These are phyloP conservation scores for Eurystomus glaucurus DNA, from an alignment of 2,797 vertebrate species.

Conservation along the genomic window DNA sequence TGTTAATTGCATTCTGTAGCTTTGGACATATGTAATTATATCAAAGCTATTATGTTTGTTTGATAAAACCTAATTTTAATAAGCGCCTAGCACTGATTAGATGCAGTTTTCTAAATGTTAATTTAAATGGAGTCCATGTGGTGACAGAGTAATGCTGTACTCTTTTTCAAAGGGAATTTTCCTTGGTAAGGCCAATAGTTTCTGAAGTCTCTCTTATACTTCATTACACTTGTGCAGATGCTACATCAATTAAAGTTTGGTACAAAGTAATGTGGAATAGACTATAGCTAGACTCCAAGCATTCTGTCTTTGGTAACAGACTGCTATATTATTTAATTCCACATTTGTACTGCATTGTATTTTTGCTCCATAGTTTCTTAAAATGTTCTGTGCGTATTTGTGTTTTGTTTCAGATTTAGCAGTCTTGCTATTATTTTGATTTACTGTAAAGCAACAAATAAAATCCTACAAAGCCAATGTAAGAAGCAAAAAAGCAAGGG, in stretches of 20 bases:
- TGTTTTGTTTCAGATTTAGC: neutral
- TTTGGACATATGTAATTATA: neutral
- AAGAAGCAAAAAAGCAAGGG: neutral
- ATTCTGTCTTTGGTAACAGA: neutral
- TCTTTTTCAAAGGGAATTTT: neutral
- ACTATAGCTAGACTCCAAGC: neutral
- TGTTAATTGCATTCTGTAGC: neutral
- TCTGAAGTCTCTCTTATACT: neutral
- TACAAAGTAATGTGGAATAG: neutral
- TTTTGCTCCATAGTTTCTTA: neutral
- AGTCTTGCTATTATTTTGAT: neutral
- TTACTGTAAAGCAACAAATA: neutral
- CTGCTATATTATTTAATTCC: neutral
- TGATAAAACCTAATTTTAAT: slow-evolving; percentile 11
- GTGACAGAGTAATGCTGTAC: neutral
- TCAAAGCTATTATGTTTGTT: slow-evolving; percentile 11
- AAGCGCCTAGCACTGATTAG: neutral
- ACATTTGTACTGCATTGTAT: neutral
- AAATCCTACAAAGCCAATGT: neutral
- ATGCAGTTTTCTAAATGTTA: slow-evolving; percentile 16
- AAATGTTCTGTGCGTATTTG: neutral
- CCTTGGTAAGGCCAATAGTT: neutral
- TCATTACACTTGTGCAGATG: neutral
- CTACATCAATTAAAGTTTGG: neutral
- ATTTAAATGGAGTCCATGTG: neutral